Base-by-base conservation (phyloP, 2,797 vertebrate species). In the Pogonophryne albipinna region DNA sequence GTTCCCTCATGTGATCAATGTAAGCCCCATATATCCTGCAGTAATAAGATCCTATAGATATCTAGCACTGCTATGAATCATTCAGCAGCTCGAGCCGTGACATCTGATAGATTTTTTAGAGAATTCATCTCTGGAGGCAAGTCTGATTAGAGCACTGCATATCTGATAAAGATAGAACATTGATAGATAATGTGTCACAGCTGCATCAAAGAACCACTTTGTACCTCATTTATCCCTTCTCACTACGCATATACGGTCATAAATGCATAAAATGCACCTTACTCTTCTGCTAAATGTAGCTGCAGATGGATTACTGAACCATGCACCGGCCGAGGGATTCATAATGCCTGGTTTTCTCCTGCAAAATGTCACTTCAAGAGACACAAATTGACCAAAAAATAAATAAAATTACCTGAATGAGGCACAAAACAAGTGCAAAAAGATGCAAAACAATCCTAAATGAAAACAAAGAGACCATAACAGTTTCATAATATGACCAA, bases 1-100 rank as follows among this genome's bases (percentile, higher is more conserved):
- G 13, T 59, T 70, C 46, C 67, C 63, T 73, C 20, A 76, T 76
- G 34, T 38, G 76, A 85, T 87, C 82, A 82, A 58, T 86, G 64
- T 45, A 27, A 71, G 51, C 44, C 27, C 70, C 47, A 42, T 45
- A 57, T 14, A 19, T 56, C 23, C 42, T 10, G 17, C 60, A 10
- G 73, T 67, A 76, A 88, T 62, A 72, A 69, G 73, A 88, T 80
- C 66, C 71, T 58, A 57, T 14, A 49, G 67, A 79, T 84, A 79
- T 75, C 44, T 38, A 20, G 13, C 11, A 0, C 13, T n/a, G n/a
- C n/a, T n/a, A n/a, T n/a, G n/a, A n/a, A n/a, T n/a, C n/a, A n/a
- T n/a, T n/a, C n/a, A n/a, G n/a, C n/a, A n/a, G n/a, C 34, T 83
- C 3, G 12, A 20, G 38, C 15, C 1, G 4, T 72, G 63, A 72